These are phyloP conservation scores for Platycheirus rosarum DNA, from an alignment of 2,888 invertebrate genomes.

Conservation along the genomic window DNA sequence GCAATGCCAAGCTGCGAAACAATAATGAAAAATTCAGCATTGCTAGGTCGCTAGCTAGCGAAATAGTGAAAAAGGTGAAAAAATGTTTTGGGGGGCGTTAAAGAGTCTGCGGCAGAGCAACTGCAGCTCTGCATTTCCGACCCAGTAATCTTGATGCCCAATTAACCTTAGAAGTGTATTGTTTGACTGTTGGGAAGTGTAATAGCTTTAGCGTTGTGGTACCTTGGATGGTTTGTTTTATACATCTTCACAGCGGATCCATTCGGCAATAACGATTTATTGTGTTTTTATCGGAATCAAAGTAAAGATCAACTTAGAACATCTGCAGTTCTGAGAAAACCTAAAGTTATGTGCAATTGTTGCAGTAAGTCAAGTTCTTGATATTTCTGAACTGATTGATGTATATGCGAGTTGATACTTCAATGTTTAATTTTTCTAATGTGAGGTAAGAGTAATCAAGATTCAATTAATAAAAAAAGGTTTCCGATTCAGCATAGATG, in stretches of 20 bases:
- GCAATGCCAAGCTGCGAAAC: conserved; percentile 57
- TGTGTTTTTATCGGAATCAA: conserved; percentile 61
- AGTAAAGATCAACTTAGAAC: conserved; percentile 47
- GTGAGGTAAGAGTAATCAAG: conserved; percentile 18
- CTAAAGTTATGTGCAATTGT: conserved; percentile 30
- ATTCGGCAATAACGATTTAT: conserved; percentile 50
- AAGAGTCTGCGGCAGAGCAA: conserved; percentile 53
- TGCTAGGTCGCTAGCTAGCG: not conserved
- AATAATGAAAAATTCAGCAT: conserved; percentile 38
- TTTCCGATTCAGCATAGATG: not conserved
- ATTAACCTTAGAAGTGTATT: conserved; percentile 83
- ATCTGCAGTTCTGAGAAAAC: conserved; percentile 2
- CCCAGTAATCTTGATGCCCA: conserved; percentile 83
- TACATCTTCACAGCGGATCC: not conserved
- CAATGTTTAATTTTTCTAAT: not conserved
- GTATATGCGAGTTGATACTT: conserved; percentile 6
- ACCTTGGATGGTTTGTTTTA: conserved; percentile 11
- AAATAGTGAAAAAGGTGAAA: conserved; percentile 36
- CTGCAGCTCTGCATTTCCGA: conserved; percentile 81
- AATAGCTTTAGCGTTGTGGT: not conserved
- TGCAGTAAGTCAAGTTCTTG: conserved; percentile 37
- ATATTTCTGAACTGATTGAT: conserved; percentile 46
- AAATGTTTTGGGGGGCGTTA: conserved; percentile 56
- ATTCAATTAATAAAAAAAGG: conserved; percentile 10
- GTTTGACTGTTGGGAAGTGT: conserved; percentile 46